phyloP scores from a whole-genome alignment of 2,888 invertebrate species.

The Alentia gelatinosa region DNA sequence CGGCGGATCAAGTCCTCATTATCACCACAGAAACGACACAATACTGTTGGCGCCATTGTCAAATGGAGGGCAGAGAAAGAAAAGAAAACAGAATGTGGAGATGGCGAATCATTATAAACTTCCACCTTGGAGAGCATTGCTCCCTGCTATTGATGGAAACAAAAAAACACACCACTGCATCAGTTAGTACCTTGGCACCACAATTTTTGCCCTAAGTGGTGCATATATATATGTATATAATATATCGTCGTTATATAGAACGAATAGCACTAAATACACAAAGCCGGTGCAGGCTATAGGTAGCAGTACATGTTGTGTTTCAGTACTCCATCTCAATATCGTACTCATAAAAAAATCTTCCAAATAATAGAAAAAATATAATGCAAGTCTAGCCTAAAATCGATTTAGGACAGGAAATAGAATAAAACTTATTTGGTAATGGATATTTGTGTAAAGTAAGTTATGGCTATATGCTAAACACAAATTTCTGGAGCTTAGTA shows the following conservation, averaged over 20 bases:
- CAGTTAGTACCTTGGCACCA: no score
- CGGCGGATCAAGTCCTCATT: slow-evolving; percentile 5
- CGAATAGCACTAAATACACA: no score
- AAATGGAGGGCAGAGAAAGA: not conserved
- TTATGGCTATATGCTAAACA: not conserved
- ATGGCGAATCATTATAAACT: not conserved
- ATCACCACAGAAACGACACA: slow-evolving; percentile 51
- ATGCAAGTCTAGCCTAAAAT: not conserved
- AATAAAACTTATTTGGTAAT: not conserved
- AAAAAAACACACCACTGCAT: no score
- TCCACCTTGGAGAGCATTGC: no score
- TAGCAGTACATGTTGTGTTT: not conserved
- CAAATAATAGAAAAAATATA: not conserved
- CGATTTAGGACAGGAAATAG: no score
- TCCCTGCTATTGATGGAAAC: no score
- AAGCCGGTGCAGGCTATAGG: no score
- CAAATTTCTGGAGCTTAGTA: not conserved
- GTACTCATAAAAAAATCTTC: not conserved
- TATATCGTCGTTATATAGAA: no score
- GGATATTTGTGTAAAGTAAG: no score
- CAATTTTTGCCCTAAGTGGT: no score
- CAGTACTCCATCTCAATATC: not conserved
- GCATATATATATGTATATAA: no score
- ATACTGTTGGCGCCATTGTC: slow-evolving; percentile 46
- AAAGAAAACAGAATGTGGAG: not conserved